phyloP scores from a whole-genome alignment of 92 coral and sea anemone genomes.

The Montipora capitata region DNA sequence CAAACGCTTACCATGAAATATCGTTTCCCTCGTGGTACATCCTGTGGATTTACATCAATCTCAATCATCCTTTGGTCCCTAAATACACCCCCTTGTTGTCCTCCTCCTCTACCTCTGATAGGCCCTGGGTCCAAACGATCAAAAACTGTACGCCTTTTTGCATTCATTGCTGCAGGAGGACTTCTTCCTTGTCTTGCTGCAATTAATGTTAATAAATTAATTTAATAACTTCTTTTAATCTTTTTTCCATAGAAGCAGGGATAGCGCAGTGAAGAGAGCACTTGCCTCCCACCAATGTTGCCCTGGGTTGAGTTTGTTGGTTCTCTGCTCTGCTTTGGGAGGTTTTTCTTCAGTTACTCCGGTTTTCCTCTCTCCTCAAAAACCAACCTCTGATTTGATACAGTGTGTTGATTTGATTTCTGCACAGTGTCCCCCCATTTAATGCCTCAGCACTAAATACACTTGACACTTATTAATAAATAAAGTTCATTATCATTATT shows the following conservation, averaged over 20 bases:
- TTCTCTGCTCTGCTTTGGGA: too few species aligned
- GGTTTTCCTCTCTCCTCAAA: too few species aligned
- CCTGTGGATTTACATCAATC: slow-evolving; percentile 62
- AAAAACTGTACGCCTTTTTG: slow-evolving; percentile 47
- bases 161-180: not conserved
- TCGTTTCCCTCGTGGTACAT: slow-evolving; percentile 64
- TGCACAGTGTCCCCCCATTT: too few species aligned
- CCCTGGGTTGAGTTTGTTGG: too few species aligned
- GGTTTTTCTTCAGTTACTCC: too few species aligned
- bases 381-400: too few species aligned
- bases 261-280: too few species aligned
- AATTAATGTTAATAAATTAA: not conserved
- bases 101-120: slow-evolving; percentile 30
- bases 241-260: not conserved
- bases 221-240: not conserved
- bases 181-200: slow-evolving; percentile 40
- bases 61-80: slow-evolving; percentile 58
- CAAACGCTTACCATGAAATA: slow-evolving; percentile 40
- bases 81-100: not conserved
- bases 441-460: too few species aligned
- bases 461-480: too few species aligned
- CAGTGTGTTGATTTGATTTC: too few species aligned
- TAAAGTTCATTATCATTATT: too few species aligned
- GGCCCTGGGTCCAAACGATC: slow-evolving; percentile 55
- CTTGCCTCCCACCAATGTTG: too few species aligned